These are phyloP conservation scores for Conops quadrifasciatus DNA, from an alignment of 2,888 invertebrate genomes.

Conservation along the genomic window DNA sequence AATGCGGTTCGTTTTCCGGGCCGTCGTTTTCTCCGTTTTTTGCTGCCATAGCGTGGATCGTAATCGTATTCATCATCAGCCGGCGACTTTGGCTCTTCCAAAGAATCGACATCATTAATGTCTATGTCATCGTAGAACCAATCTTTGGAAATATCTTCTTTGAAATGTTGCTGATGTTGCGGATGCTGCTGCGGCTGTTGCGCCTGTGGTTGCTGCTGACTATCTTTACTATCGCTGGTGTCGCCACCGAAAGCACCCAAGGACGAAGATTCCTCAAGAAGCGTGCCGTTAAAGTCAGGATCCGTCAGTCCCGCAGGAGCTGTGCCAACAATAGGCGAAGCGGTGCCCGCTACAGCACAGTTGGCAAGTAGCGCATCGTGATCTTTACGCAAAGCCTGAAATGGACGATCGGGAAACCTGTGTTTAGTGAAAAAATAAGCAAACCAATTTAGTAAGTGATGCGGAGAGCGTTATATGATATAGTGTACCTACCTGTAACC, in stretches of 20 bases:
- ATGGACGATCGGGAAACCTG: slow-evolving; percentile 63
- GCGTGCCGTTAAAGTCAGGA: slow-evolving; percentile 62
- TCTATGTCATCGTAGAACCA: slow-evolving; percentile 92
- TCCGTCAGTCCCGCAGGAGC: slow-evolving; percentile 40
- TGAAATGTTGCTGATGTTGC: slow-evolving; percentile 66
- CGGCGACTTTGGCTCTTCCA: slow-evolving; percentile 90
- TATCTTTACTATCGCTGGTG: slow-evolving; percentile 80
- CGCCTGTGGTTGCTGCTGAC: slow-evolving; percentile 74
- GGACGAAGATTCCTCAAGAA: slow-evolving; percentile 64
- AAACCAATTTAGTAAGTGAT: not conserved
- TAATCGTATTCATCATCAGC: slow-evolving; percentile 94
- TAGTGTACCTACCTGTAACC: slow-evolving; percentile 57
- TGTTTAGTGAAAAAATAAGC: slow-evolving; percentile 16
- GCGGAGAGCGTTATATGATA: not conserved
- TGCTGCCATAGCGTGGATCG: slow-evolving; percentile 68
- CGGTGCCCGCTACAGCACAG: slow-evolving; percentile 45
- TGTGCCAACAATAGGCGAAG: slow-evolving; percentile 47
- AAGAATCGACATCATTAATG: slow-evolving; percentile 89
- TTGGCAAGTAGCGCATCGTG: slow-evolving; percentile 57
- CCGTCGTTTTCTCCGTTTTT: slow-evolving; percentile 64
- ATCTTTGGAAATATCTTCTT: slow-evolving; percentile 81
- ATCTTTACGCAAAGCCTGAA: slow-evolving; percentile 62
- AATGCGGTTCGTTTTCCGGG: slow-evolving; percentile 56
- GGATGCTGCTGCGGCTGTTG: slow-evolving; percentile 75
- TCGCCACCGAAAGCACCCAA: slow-evolving; percentile 65